phyloP scores from a whole-genome alignment of 1,140 invertebrate species.

The Cydia splendana region DNA sequence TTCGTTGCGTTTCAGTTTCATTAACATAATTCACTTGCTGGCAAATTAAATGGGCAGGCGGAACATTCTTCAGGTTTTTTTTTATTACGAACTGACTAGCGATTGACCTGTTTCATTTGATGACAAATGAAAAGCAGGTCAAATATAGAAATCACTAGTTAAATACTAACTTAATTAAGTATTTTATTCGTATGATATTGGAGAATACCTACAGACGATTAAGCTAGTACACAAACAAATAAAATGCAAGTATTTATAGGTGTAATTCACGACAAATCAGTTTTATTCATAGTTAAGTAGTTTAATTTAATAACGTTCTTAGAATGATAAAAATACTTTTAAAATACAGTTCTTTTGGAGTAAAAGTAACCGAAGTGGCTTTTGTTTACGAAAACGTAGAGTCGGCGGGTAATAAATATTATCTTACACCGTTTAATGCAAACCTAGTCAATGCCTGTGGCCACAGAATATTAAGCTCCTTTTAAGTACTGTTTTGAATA shows the following conservation, averaged over 20 bases:
- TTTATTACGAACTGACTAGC: background rate
- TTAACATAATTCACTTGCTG: constrained; percentile 1
- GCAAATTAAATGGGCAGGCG: background rate
- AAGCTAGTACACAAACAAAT: too few species aligned
- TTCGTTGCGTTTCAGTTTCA: background rate
- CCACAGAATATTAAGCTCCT: constrained; percentile 7
- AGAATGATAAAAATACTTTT: too few species aligned
- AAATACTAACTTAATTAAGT: too few species aligned
- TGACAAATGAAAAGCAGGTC: background rate
- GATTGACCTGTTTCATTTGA: too few species aligned
- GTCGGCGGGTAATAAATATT: constrained; percentile 14
- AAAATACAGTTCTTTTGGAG: background rate
- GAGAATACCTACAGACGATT: too few species aligned
- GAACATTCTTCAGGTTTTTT: background rate
- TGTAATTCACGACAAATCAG: too few species aligned
- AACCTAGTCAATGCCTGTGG: constrained; percentile 9
- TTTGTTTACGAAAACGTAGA: constrained; percentile 10
- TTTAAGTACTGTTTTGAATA: constrained; percentile 15
- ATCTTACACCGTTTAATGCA: constrained; percentile 1
- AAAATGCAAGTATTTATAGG: too few species aligned
- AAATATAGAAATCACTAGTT: background rate
- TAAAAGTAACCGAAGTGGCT: background rate
- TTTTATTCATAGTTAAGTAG: too few species aligned
- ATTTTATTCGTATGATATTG: background rate
- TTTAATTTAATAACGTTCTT: too few species aligned